Conservation (phyloP, 1,140 invertebrate species). For the Trissolcus basalis region DNA sequence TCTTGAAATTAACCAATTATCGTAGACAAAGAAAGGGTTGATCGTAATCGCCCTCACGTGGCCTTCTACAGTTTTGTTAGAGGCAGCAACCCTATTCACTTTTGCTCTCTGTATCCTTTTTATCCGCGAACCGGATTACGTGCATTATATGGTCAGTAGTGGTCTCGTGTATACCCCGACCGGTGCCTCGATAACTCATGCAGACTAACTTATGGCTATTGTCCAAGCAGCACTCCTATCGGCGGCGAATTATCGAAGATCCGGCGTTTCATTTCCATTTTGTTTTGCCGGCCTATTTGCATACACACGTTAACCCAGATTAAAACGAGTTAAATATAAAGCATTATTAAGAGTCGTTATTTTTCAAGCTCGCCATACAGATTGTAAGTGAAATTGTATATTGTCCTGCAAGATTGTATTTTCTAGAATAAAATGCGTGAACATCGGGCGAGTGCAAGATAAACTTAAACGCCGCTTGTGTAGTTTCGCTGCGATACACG, state of each 20-base stretch:
- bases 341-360: conserved; percentile 42
- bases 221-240: conserved; percentile 58
- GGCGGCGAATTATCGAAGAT: conserved; percentile 55
- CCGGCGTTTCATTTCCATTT: conserved; percentile 52
- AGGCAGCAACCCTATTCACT: conserved; percentile 43
- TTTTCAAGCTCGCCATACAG: conserved; percentile 18
- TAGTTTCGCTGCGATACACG: background rate
- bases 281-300: conserved; percentile 36
- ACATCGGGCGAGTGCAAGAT: conserved; percentile 12
- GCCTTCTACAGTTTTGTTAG: conserved; percentile 27
- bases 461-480: conserved; percentile 27
- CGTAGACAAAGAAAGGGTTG: conserved; percentile 47
- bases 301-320: conserved; percentile 54
- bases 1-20: conserved; percentile 43
- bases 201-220: conserved; percentile 65
- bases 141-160: conserved; percentile 40
- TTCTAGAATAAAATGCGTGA: conserved; percentile 34
- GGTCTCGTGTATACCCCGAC: conserved; percentile 32
- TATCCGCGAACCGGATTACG: conserved; percentile 37
- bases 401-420: conserved; percentile 38
- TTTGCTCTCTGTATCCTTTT: conserved; percentile 40
- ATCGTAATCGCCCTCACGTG: conserved; percentile 33
- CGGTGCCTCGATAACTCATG: conserved; percentile 64
- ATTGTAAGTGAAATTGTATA: conserved; percentile 41
- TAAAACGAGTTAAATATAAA: conserved; percentile 46